Conservation (phyloP, 2,113 vertebrate species). For the Psophia crepitans region DNA sequence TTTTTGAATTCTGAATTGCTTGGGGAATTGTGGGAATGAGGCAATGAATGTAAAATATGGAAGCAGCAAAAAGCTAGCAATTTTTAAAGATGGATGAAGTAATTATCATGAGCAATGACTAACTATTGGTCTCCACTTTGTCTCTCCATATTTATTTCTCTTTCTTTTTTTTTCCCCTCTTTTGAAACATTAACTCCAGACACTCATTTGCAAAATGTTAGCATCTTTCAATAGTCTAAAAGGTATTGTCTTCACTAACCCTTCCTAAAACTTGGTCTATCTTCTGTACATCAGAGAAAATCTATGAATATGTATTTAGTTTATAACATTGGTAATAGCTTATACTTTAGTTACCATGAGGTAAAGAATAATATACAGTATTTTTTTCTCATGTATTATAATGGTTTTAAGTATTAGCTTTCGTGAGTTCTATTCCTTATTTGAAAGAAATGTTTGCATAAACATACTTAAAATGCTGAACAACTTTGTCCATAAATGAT, state of each 20-base stretch:
- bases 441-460: not conserved
- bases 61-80: not conserved
- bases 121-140: constrained; percentile 25
- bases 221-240: not conserved
- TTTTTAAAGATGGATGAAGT: constrained; percentile 59
- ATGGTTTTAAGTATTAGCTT: not conserved
- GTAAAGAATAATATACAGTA: not conserved
- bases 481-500: not conserved
- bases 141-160: not conserved
- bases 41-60: constrained; percentile 29
- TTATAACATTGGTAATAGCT: not conserved
- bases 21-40: not conserved
- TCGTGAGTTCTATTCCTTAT: not conserved
- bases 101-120: constrained; percentile 55
- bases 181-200: constrained; percentile 20
- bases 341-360: not conserved
- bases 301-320: not conserved
- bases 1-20: constrained; percentile 21
- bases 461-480: not conserved
- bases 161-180: not conserved
- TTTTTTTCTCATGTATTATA: not conserved
- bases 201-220: not conserved
- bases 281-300: not conserved
- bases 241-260: not conserved
- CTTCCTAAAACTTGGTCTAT: not conserved